Conservation (phyloP, 2,797 vertebrate species). For the Lacerta viridis region DNA sequence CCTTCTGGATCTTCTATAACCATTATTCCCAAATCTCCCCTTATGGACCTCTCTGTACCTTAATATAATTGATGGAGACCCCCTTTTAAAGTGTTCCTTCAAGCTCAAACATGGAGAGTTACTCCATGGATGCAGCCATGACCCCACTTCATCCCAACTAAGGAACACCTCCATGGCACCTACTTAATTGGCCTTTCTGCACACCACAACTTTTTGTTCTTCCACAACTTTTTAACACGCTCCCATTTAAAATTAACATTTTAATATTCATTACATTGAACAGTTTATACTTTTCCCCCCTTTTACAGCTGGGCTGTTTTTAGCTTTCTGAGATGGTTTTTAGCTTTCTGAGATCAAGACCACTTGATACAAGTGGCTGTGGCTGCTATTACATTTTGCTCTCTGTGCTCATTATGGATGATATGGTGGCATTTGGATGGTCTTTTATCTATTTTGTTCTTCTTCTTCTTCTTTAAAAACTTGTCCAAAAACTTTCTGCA, state of each 20-base stretch:
- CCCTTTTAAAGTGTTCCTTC: not conserved
- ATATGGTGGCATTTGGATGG: not conserved
- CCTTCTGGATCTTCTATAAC: not conserved
- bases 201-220: no score
- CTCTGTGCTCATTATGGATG: not conserved
- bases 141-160: not conserved
- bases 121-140: not conserved
- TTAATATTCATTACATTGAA: no score
- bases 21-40: not conserved
- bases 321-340: not conserved
- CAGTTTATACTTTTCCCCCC: no score
- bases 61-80: not conserved
- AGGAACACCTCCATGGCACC: not conserved
- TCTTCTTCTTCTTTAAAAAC: not conserved
- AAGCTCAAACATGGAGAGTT: not conserved
- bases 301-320: not conserved
- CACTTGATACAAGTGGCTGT: not conserved
- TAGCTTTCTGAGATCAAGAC: not conserved
- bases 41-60: not conserved
- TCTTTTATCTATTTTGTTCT: not conserved
- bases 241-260: no score
- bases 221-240: no score
- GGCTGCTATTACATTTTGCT: not conserved
- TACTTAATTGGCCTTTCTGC: not conserved
- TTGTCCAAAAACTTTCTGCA: not conserved